Evolutionary conservation across 30 jellyfish, hydroid and myxozoan species (phyloP), one percentile per base, ranked within the genome.

Genomic region (Cassiopea andromeda): DNA sequence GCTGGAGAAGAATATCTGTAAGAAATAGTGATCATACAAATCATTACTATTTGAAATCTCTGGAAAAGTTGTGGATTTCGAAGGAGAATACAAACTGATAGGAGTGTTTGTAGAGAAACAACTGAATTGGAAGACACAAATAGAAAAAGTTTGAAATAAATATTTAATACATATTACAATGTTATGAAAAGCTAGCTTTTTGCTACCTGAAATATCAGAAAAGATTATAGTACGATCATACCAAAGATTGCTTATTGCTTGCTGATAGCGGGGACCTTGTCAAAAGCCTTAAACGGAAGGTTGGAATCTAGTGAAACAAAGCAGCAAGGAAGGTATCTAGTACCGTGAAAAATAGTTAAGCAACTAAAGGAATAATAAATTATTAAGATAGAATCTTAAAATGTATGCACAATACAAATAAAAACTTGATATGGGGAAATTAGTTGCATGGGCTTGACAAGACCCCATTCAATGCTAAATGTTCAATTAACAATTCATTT

Each of bases 261-360:
- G 69, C 84, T 75, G 5, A 75, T 75, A 59, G 16, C n/a, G 87
- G 87, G 87, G 87, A 48, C 87, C 19, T 78, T 59, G 12, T 48
- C 87, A 78, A 78, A 78, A 78, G 17, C 76, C 57, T 54, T 10
- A 54, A 49, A 59, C 49, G 54, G 38, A 57, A 78, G 49, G 54
- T 78, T 38, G 77, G 54, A 78, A 49, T 48, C 16, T 59, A 49
- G 87, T 77, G 54, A 10, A 59, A 2, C 17, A 57, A 78, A 78
- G 87, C 87, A 78, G 38, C 59, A 49, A 78, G 77, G 76, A 47
- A 10, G 9, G 46, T 46, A 54, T 27, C 38, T 27, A 27, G 38
- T 27, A 27, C 38, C 0, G 38, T 27, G 38, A 27, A 27, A 27
- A 27, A 27, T 27, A 27, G 38, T 27, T 27, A 27, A 27, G 38